A percentile compares a stretch with the other conserved stretches of the same genome.
Conservation (phyloP, 1,140 invertebrate species). For the Mercenaria mercenaria region DNA sequence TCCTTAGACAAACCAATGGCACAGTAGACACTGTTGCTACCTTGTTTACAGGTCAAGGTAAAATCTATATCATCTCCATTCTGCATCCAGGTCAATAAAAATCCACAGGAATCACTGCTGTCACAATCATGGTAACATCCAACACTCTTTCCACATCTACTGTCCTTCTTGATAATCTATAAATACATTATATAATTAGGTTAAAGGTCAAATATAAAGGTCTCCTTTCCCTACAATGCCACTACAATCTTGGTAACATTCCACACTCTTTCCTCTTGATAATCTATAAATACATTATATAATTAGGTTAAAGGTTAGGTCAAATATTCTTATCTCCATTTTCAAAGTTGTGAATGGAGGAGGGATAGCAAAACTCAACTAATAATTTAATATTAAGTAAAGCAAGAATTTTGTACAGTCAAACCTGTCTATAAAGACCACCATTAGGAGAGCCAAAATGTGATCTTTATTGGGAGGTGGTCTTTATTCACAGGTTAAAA, state of each 20-base stretch:
- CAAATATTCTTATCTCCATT: too few species aligned
- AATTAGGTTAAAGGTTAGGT: too few species aligned
- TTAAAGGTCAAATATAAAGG: too few species aligned
- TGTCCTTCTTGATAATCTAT: constrained; percentile 32
- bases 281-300: background rate
- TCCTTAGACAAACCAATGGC: constrained; percentile 66
- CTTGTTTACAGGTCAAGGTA: constrained; percentile 35
- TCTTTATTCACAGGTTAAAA: too few species aligned
- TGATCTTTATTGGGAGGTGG: too few species aligned
- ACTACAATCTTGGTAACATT: constrained; percentile 90
- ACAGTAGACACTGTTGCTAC: constrained; percentile 52
- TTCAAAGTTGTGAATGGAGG: too few species aligned
- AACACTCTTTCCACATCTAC: constrained; percentile 90
- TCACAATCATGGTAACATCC: constrained; percentile 91
- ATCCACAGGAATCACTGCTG: constrained; percentile 89
- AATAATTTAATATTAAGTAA: too few species aligned
- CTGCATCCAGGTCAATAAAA: constrained; percentile 89
- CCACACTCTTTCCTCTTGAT: constrained; percentile 88
- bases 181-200: background rate
- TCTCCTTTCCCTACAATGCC: too few species aligned
- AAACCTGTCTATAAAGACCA: too few species aligned
- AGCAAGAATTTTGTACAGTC: too few species aligned
- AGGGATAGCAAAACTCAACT: too few species aligned
- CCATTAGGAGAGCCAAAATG: too few species aligned
- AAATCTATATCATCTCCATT: constrained; percentile 75